Conservation (phyloP, 1,140 invertebrate genomes). For the Formica exsecta region DNA sequence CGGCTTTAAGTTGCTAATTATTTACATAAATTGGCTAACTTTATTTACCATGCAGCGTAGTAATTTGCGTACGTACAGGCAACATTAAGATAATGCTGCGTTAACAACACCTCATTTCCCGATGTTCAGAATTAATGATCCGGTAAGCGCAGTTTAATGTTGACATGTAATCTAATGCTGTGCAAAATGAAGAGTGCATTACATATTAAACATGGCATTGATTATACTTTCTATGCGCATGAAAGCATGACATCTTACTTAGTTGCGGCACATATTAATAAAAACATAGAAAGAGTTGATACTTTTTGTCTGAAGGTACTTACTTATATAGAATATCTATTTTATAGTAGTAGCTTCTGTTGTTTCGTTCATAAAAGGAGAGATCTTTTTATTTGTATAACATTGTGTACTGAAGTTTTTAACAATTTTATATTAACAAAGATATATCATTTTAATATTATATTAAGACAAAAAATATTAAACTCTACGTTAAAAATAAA, state of each 20-base stretch:
- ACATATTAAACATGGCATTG: slow-evolving; percentile 52
- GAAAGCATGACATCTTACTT: neutral
- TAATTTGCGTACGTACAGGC: slow-evolving; percentile 46
- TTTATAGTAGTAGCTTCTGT: neutral
- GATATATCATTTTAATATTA: neutral
- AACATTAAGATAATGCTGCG: slow-evolving; percentile 62
- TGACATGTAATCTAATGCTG: slow-evolving; percentile 58
- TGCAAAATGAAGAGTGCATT: slow-evolving; percentile 31
- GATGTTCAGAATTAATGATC: slow-evolving; percentile 57
- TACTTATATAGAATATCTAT: neutral
- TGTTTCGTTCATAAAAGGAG: neutral
- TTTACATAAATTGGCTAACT: slow-evolving; percentile 55
- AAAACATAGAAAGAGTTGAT: neutral
- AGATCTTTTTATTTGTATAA: neutral
- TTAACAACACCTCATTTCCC: slow-evolving; percentile 53
- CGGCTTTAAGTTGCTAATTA: slow-evolving; percentile 36
- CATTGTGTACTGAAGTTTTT: neutral
- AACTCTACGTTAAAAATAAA: neutral
- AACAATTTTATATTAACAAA: neutral
- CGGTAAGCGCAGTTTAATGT: slow-evolving; percentile 52
- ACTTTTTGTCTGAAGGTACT: neutral
- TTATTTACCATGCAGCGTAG: slow-evolving; percentile 52
- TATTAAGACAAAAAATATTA: neutral
- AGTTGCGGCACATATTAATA: slow-evolving; percentile 17
- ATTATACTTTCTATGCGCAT: slow-evolving; percentile 40